These are phyloP conservation scores for Acromyrmex heyeri DNA, from an alignment of 1,140 invertebrate species.

Conservation along the genomic window DNA sequence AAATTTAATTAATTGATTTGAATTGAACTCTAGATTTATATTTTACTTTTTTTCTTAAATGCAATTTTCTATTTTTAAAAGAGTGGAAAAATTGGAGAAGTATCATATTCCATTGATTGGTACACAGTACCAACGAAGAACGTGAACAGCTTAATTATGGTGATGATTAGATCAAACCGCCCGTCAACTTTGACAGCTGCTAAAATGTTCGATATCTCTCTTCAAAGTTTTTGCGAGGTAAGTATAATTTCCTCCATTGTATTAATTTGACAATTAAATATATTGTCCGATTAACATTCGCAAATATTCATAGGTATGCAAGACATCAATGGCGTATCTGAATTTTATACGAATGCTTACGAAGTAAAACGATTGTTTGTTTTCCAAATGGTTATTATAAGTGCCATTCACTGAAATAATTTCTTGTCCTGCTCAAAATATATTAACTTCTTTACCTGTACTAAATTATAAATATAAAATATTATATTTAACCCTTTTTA, in stretches of 20 bases:
- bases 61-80: conserved; percentile 16
- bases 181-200: conserved; percentile 75
- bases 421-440: not conserved
- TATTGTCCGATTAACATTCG: not conserved
- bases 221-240: conserved; percentile 78
- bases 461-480: conserved; percentile 23
- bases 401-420: not conserved
- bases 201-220: conserved; percentile 79
- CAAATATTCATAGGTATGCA: conserved; percentile 74
- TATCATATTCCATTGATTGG: conserved; percentile 75
- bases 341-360: conserved; percentile 79
- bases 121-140: conserved; percentile 75
- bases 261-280: not conserved
- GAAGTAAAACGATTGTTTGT: not conserved
- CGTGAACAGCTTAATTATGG: conserved; percentile 66
- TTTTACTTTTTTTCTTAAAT: not conserved
- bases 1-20: not conserved
- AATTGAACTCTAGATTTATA: not conserved
- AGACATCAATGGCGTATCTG: conserved; percentile 80
- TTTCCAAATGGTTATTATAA: not conserved
- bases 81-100: conserved; percentile 75
- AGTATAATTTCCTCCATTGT: conserved; percentile 6
- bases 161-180: conserved; percentile 74
- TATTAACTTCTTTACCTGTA: conserved; percentile 1
- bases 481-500: not conserved